Base-by-base conservation (phyloP, 2,888 invertebrate species). In the Limnephilus rhombicus region DNA sequence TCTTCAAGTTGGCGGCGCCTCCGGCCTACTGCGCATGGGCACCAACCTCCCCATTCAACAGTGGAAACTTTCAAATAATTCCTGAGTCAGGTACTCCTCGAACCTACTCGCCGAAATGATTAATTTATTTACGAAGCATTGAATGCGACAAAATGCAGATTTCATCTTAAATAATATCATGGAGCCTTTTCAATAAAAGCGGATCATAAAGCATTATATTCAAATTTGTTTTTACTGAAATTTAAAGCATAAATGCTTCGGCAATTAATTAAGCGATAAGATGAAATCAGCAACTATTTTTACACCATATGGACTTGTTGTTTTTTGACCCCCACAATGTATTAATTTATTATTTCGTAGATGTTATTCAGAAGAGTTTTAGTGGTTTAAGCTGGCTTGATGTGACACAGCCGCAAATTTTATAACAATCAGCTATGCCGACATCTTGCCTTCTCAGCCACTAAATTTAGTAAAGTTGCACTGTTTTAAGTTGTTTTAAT, bases 391-490 rank as follows among this genome's bases (percentile, higher is more conserved):
- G 97, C 96, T 98, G 98, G 97, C 98, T 97, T 96, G 98, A 98
- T 98, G 98, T 97, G 97, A 97, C 98, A 98, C 97, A 98, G 98
- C 98, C 97, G 98, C 97, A 96, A 97, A 96, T 96, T 95, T 95
- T 94, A 95, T 82, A 95, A 96, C 96, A 96, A 96, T 97, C 98
- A 98, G 98, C 98, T 98, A 98, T 98, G 98, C 98, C 98, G 97
- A 98, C 98, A 98, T 98, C 98, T 98, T 98, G 98, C 98, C 98
- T 98, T 96, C 97, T 97, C 97, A 95, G 95, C 95, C 96, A 95
- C 95, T 92, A 93, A 92, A 90, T 90, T 90, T 83, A 53, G 53
- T 29, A 85, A 49, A 68, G 80, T 88, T 34, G 45, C 68, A 68
- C 68, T 68, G 68, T 68, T n/a, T 68, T 68, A 68, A 9, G 24